Percentiles rank a stretch among this genome's conserved stretches.
Conservation (phyloP, 2,797 vertebrate species). For the Manis crassicaudata region DNA sequence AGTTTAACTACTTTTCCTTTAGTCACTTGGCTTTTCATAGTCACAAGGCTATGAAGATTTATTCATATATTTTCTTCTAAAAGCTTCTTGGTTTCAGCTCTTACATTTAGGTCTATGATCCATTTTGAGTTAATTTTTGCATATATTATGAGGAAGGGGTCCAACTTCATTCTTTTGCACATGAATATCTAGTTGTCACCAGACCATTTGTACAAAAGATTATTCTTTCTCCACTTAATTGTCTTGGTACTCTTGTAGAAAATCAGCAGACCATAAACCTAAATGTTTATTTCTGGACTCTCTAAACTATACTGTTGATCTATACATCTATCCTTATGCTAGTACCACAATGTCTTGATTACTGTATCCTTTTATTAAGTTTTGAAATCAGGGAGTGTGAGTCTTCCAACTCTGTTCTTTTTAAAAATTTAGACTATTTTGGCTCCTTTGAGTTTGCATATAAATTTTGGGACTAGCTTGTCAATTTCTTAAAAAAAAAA, state of each 20-base stretch:
- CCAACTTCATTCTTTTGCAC: background rate
- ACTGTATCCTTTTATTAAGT: background rate
- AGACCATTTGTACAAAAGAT: background rate
- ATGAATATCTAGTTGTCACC: background rate
- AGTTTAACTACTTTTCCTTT: background rate
- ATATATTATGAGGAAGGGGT: background rate
- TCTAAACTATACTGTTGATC: background rate
- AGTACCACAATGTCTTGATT: background rate
- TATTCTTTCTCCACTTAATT: background rate
- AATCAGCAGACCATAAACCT: background rate
- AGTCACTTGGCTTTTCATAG: background rate
- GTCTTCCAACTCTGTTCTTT: background rate
- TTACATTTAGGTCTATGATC: background rate
- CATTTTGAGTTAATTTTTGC: background rate
- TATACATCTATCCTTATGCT: background rate
- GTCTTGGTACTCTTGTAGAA: background rate
- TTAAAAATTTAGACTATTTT: background rate
- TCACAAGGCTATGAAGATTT: background rate
- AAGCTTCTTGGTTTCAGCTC: background rate
- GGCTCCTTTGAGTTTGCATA: background rate
- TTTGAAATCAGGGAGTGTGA: background rate
- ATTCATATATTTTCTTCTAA: background rate
- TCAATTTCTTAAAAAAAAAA: background rate
- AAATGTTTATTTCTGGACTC: background rate
- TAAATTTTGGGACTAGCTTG: background rate